These are phyloP conservation scores for Dynastes grantii DNA, from an alignment of 2,888 invertebrate genomes.

Conservation along the genomic window DNA sequence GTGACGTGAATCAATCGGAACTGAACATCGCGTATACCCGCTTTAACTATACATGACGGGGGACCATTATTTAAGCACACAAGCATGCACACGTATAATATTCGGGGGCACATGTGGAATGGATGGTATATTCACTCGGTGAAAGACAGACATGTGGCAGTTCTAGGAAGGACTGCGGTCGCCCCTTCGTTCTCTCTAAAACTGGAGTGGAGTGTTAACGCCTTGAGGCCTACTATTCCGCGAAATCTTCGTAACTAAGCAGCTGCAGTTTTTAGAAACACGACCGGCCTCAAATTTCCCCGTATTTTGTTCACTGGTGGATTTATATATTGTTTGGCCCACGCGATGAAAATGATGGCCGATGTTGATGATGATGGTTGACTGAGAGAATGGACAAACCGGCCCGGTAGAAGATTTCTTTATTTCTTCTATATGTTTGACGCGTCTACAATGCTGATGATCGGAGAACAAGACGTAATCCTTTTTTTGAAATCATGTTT, in stretches of 20 bases:
- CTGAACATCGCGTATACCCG: conserved; percentile 11
- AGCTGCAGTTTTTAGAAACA: conserved; percentile 53
- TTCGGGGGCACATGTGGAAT: conserved; percentile 48
- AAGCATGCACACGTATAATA: neutral
- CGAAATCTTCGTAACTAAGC: conserved; percentile 52
- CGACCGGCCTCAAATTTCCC: conserved; percentile 46
- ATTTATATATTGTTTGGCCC: conserved; percentile 47
- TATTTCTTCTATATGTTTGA: neutral
- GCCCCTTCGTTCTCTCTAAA: conserved; percentile 50
- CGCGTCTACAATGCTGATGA: neutral
- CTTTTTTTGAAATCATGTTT: neutral
- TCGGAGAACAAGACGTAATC: neutral
- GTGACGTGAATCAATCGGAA: neutral
- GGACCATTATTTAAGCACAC: neutral
- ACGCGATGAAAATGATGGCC: conserved; percentile 35
- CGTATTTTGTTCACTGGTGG: conserved; percentile 42
- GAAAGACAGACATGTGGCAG: conserved; percentile 49
- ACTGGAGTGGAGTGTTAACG: conserved; percentile 50
- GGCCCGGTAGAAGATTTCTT: neutral
- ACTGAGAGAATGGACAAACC: neutral
- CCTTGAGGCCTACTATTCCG: conserved; percentile 49
- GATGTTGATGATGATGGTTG: conserved; percentile 8
- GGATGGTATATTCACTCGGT: conserved; percentile 11
- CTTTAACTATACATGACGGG: neutral
- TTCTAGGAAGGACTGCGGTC: conserved; percentile 50